Conservation (phyloP, 2,797 vertebrate genomes). For the Hippopotamyrus pictus region DNA sequence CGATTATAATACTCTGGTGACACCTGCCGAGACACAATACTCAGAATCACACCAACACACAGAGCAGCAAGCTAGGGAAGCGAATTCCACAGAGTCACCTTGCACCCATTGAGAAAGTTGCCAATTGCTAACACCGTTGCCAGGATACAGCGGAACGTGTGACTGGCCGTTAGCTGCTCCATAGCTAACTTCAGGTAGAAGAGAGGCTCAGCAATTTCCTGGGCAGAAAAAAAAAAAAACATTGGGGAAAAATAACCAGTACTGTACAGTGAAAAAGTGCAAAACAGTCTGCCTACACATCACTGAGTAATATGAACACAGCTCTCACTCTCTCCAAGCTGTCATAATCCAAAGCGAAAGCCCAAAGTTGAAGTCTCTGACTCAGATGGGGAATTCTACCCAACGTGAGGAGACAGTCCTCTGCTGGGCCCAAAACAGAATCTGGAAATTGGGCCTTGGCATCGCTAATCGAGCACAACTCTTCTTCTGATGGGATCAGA, state of each 20-base stretch:
- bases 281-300: neutral
- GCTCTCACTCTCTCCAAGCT: slow-evolving; percentile 58
- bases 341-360: slow-evolving; percentile 67
- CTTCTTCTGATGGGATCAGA: slow-evolving; percentile 63
- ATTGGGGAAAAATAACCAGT: neutral
- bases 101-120: slow-evolving; percentile 68
- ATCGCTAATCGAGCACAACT: slow-evolving; percentile 56
- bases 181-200: slow-evolving; percentile 68
- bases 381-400: slow-evolving; percentile 55
- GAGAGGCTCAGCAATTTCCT: slow-evolving; percentile 71
- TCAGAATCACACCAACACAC: neutral
- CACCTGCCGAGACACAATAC: neutral
- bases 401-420: slow-evolving; percentile 61
- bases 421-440: slow-evolving; percentile 52
- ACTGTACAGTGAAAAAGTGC: neutral
- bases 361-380: slow-evolving; percentile 63
- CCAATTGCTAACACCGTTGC: slow-evolving; percentile 68
- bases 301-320: neutral
- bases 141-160: slow-evolving; percentile 63
- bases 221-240: slow-evolving; percentile 5
- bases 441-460: slow-evolving; percentile 48
- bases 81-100: slow-evolving; percentile 42
- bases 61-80: neutral
- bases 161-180: slow-evolving; percentile 63
- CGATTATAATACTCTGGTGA: neutral